A percentile compares a stretch with the other conserved stretches of the same genome.
phyloP scores from a whole-genome alignment of 2,113 vertebrate species.

The Apteryx mantelli region DNA sequence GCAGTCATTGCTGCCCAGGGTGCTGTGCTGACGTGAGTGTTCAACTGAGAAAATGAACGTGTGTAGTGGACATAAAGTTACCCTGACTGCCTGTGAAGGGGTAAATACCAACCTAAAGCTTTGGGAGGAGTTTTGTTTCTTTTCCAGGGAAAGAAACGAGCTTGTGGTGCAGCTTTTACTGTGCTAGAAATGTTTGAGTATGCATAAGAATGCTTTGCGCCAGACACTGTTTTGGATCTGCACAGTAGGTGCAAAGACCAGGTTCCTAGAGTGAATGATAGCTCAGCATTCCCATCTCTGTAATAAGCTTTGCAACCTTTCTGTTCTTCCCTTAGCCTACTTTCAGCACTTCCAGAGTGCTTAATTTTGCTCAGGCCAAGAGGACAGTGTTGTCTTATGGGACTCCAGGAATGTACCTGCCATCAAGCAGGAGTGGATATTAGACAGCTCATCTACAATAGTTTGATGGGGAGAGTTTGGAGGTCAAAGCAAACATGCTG shows the following conservation, averaged over 20 bases:
- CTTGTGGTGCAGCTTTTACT: background rate
- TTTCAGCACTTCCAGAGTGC: background rate
- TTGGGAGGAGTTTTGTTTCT: too few species aligned
- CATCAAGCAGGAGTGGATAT: conserved; percentile 24
- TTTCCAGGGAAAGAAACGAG: background rate
- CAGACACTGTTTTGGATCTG: background rate
- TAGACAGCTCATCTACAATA: conserved; percentile 43
- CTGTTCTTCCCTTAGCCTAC: conserved; percentile 15
- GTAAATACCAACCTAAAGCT: background rate
- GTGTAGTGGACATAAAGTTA: background rate
- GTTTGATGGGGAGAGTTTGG: conserved; percentile 44
- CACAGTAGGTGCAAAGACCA: background rate
- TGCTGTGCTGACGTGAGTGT: fast-evolving
- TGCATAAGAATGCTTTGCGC: background rate
- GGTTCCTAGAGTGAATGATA: background rate
- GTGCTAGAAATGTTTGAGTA: background rate
- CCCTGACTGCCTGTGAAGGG: background rate
- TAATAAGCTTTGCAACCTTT: conserved; percentile 15
- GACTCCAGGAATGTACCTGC: conserved; percentile 14
- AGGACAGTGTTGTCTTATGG: conserved; percentile 24
- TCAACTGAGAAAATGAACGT: background rate
- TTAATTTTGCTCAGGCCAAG: conserved; percentile 31
- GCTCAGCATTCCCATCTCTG: background rate
- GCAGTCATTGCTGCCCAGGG: background rate
- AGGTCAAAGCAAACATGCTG: conserved; percentile 33